A percentile compares a stretch with the other conserved stretches of the same genome.
phyloP scores from a whole-genome alignment of 2,888 invertebrate species.

The Dendrolimus pini region DNA sequence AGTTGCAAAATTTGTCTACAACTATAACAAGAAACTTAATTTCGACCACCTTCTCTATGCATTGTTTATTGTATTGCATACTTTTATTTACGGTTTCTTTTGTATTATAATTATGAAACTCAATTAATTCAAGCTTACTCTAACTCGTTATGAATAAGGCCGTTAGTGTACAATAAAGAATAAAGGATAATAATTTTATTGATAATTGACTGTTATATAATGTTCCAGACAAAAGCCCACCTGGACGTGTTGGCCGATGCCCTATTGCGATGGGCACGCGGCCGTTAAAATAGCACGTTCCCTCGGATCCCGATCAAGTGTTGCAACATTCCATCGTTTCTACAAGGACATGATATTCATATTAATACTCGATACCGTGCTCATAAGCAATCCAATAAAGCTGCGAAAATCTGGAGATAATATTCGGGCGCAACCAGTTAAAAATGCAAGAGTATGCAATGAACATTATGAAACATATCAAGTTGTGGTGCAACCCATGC shows the following conservation, averaged over 20 bases:
- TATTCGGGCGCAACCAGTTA: slow-evolving; percentile 67
- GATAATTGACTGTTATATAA: not conserved
- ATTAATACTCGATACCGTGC: slow-evolving; percentile 41
- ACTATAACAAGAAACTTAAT: too few species aligned
- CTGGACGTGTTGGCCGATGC: slow-evolving; percentile 96
- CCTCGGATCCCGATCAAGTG: slow-evolving; percentile 39
- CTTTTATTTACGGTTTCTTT: too few species aligned
- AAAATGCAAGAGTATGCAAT: slow-evolving; percentile 50
- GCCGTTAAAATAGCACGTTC: slow-evolving; percentile 80
- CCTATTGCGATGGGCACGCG: slow-evolving; percentile 94
- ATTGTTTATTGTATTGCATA: too few species aligned
- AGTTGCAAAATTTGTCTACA: too few species aligned
- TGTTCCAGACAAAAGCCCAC: slow-evolving; percentile 92
- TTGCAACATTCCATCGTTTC: slow-evolving; percentile 48
- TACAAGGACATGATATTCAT: slow-evolving; percentile 43
- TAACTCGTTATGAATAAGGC: too few species aligned
- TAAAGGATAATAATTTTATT: too few species aligned
- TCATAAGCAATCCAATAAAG: slow-evolving; percentile 51
- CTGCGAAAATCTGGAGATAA: slow-evolving; percentile 50
- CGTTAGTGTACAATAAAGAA: too few species aligned
- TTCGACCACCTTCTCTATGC: too few species aligned
- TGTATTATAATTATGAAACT: not conserved
- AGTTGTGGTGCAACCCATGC: slow-evolving; percentile 66
- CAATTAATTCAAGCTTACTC: too few species aligned
- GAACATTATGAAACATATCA: slow-evolving; percentile 73